phyloP scores from a whole-genome alignment of 2,113 vertebrate genomes.

The Melanerpes formicivorus region DNA sequence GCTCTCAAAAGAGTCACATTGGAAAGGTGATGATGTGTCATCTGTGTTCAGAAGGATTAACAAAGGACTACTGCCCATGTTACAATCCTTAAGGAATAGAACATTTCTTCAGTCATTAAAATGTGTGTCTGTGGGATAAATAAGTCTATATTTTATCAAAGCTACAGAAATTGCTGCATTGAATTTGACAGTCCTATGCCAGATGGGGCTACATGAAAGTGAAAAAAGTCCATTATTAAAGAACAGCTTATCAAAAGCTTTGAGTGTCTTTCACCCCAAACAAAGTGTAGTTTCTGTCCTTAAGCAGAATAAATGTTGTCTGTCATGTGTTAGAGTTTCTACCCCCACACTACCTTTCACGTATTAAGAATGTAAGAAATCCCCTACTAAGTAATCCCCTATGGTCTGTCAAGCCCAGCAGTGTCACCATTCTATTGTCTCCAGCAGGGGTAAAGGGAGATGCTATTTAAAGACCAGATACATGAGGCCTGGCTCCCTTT shows the following conservation, averaged over 20 bases:
- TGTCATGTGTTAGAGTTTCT: neutral
- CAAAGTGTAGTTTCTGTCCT: neutral
- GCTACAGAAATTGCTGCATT: neutral
- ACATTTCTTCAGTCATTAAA: neutral
- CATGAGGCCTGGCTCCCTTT: neutral
- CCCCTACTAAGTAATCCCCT: neutral
- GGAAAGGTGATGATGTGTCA: neutral
- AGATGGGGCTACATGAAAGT: neutral
- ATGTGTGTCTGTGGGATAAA: neutral
- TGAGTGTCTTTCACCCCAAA: neutral
- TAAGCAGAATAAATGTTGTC: neutral
- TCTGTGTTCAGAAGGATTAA: neutral
- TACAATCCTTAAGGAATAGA: neutral
- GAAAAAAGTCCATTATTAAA: neutral
- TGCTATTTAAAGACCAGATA: neutral
- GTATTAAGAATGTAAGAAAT: neutral
- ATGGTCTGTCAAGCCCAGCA: neutral
- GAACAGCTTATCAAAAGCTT: neutral
- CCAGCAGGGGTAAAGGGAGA: neutral
- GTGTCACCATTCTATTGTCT: neutral
- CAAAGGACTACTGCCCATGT: neutral
- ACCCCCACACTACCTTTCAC: neutral
- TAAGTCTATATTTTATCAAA: neutral
- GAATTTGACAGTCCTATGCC: neutral
- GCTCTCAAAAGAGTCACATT: neutral